phyloP scores from a whole-genome alignment of 2,797 vertebrate genomes.

The Gallinago stenura region DNA sequence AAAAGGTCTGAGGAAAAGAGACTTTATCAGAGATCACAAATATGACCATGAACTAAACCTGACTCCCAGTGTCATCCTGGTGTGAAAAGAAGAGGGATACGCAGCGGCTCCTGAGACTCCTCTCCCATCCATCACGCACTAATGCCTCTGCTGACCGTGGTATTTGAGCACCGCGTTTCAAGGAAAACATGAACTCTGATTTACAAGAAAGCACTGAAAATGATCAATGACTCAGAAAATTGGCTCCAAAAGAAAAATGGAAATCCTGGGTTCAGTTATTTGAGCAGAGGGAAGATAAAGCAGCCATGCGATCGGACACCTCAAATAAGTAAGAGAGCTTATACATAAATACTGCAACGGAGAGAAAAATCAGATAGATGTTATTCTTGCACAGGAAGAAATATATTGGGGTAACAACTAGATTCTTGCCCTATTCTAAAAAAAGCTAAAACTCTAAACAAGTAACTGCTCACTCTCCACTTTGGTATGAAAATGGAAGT shows the following conservation, averaged over 20 bases:
- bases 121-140: background rate
- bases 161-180: background rate
- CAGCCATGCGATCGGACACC: background rate
- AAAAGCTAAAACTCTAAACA: background rate
- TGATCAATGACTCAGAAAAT: conserved; percentile 15
- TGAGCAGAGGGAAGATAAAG: background rate
- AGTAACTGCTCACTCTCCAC: background rate
- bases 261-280: background rate
- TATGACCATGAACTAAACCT: rapidly evolving
- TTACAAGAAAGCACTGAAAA: background rate
- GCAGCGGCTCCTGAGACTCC: background rate
- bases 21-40: background rate
- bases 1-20: background rate
- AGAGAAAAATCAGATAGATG: rapidly evolving
- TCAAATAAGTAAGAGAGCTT: background rate
- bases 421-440: background rate
- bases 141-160: rapidly evolving
- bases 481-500: background rate
- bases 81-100: background rate
- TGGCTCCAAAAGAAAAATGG: background rate
- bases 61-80: background rate
- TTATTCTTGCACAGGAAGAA: background rate
- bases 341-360: background rate
- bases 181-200: background rate
- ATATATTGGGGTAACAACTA: background rate